Evolutionary conservation across 1,140 invertebrate species (phyloP).

Genomic region (Bradysia coprophila): DNA sequence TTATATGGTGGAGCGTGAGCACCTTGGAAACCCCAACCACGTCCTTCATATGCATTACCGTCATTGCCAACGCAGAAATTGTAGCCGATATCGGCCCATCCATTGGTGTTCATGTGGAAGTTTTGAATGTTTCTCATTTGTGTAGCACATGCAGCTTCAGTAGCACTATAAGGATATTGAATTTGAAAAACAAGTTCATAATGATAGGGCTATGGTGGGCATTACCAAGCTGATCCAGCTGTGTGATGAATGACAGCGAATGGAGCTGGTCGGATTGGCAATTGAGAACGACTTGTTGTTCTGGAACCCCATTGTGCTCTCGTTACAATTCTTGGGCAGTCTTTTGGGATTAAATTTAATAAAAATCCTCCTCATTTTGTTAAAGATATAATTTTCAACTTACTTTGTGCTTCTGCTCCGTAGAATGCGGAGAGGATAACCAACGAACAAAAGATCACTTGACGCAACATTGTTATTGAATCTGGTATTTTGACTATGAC

Average conservation of each 20-base stretch:
- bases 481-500: too few species aligned
- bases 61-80: constrained; percentile 28
- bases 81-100: constrained; percentile 35
- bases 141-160: constrained; percentile 23
- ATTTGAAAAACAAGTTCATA: too few species aligned
- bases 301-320: constrained; percentile 36
- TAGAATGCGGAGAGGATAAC: too few species aligned
- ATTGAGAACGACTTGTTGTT: constrained; percentile 17
- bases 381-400: too few species aligned
- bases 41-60: constrained; percentile 27
- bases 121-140: constrained; percentile 29
- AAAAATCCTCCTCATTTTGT: too few species aligned
- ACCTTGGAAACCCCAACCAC: constrained; percentile 34
- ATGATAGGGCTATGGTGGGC: too few species aligned
- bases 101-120: constrained; percentile 31
- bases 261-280: constrained; percentile 33
- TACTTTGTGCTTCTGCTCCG: too few species aligned
- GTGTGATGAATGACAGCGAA: constrained; percentile 55
- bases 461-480: too few species aligned
- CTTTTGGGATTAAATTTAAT: neutral
- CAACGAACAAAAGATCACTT: too few species aligned
- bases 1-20: constrained; percentile 34
- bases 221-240: constrained; percentile 26
- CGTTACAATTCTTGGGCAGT: constrained; percentile 11
- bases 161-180: too few species aligned